Percentiles rank a stretch among this genome's conserved stretches.
Evolutionary conservation across 2,113 vertebrate species (phyloP).

Genomic region (Pitta sordida): DNA sequence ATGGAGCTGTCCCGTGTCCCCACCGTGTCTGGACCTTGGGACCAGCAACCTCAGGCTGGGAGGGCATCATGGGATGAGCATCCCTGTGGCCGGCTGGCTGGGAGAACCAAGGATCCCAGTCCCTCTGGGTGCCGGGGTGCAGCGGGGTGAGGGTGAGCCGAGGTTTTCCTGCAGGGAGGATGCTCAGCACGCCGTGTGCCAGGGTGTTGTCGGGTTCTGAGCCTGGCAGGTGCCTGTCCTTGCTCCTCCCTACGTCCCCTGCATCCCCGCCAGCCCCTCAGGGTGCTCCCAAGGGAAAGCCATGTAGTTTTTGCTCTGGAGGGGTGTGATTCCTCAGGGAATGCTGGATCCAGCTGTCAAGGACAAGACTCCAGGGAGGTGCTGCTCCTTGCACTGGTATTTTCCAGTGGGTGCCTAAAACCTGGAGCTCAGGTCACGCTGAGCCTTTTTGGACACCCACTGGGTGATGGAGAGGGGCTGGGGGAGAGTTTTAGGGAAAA

Average conservation of each 20-base stretch:
- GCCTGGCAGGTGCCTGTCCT: background rate
- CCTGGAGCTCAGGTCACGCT: background rate
- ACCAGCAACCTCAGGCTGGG: background rate
- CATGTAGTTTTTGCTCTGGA: background rate
- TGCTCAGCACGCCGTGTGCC: rapidly evolving
- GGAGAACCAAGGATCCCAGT: rapidly evolving
- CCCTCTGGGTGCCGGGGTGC: rapidly evolving
- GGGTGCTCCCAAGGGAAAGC: background rate
- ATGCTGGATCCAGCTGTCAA: rapidly evolving
- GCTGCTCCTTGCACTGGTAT: background rate
- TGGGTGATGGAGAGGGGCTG: background rate
- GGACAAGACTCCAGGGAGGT: background rate
- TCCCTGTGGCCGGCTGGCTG: background rate
- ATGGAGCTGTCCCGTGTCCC: too few species aligned
- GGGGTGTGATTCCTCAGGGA: background rate
- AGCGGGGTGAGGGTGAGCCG: too few species aligned
- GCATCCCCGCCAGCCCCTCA: rapidly evolving
- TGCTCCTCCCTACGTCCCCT: background rate
- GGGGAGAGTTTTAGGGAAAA: background rate
- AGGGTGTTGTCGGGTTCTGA: too few species aligned
- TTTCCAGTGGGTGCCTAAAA: background rate
- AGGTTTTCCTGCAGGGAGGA: background rate
- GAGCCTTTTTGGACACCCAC: rapidly evolving
- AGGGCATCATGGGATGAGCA: rapidly evolving
- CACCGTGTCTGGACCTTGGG: background rate